Evolutionary conservation across 2,888 invertebrate species (phyloP).

Genomic region (Phyllotreta striolata): DNA sequence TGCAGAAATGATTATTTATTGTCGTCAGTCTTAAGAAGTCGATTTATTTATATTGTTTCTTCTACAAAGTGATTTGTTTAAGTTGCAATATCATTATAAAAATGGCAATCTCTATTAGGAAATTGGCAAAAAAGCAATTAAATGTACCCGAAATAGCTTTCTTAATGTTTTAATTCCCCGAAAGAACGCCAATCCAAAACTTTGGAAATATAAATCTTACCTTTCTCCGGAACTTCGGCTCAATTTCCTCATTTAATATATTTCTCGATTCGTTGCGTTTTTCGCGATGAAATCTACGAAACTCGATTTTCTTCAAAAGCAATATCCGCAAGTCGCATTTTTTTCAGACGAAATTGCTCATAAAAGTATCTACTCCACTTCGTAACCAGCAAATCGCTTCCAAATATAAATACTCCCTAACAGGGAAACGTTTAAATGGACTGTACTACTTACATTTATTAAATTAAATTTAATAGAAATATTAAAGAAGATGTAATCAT

Average conservation of each 20-base stretch:
- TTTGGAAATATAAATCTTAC: neutral
- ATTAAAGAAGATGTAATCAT: no score
- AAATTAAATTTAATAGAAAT: no score
- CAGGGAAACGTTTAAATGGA: neutral
- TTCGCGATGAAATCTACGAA: conserved; percentile 14
- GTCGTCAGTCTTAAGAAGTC: no score
- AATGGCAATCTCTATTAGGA: no score
- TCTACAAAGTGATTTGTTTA: no score
- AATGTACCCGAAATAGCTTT: neutral
- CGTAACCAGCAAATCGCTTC: neutral
- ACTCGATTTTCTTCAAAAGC: conserved; percentile 25
- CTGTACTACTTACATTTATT: no score
- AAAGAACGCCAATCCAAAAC: neutral
- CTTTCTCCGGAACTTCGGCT: conserved; percentile 6
- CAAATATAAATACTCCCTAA: conserved; percentile 5
- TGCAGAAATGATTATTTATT: no score
- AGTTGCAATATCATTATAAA: no score
- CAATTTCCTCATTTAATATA: conserved; percentile 20
- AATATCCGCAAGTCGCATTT: conserved; percentile 25
- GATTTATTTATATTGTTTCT: no score
- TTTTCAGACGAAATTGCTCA: conserved; percentile 15
- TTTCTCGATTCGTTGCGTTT: conserved; percentile 14
- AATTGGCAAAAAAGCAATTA: no score
- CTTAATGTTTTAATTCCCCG: conserved; percentile 1
- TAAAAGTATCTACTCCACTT: conserved; percentile 12